A percentile compares a stretch with the other conserved stretches of the same genome.
Conservation (phyloP, 2,113 vertebrate species). For the Chionis minor region DNA sequence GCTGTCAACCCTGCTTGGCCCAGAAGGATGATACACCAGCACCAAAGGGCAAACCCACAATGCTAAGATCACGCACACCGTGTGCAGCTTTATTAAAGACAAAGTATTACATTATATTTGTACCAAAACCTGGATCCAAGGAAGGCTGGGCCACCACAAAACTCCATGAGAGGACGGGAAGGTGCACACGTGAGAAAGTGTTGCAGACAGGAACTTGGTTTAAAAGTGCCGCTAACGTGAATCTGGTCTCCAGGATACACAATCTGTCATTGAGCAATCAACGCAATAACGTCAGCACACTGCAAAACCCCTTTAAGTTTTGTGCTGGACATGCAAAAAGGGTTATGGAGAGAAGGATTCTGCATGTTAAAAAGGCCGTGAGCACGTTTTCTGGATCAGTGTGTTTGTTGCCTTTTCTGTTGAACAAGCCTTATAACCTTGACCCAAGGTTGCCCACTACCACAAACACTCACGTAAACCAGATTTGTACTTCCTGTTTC, state of each 20-base stretch:
- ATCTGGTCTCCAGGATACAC: not conserved
- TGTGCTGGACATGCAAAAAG: not conserved
- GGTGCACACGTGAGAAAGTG: not conserved
- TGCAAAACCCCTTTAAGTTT: not conserved
- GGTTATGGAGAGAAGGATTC: not conserved
- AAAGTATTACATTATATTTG: not conserved
- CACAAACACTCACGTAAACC: not conserved
- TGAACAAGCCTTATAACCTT: not conserved
- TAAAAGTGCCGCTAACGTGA: not conserved
- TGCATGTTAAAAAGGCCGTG: not conserved
- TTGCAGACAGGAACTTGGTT: not conserved
- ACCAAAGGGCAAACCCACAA: not conserved
- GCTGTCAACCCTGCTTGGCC: not conserved
- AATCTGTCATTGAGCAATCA: not conserved
- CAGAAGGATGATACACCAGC: not conserved
- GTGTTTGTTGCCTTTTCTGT: not conserved
- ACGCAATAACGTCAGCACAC: not conserved
- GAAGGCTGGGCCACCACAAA: not conserved
- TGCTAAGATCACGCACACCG: not conserved
- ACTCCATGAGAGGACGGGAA: not conserved
- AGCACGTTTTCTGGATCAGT: not conserved
- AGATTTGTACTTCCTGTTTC: not conserved
- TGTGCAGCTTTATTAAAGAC: slow-evolving; percentile 14
- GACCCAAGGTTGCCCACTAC: not conserved
- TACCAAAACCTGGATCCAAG: not conserved